Conservation (phyloP, 1,140 invertebrate species). For the Lucilia sericata region DNA sequence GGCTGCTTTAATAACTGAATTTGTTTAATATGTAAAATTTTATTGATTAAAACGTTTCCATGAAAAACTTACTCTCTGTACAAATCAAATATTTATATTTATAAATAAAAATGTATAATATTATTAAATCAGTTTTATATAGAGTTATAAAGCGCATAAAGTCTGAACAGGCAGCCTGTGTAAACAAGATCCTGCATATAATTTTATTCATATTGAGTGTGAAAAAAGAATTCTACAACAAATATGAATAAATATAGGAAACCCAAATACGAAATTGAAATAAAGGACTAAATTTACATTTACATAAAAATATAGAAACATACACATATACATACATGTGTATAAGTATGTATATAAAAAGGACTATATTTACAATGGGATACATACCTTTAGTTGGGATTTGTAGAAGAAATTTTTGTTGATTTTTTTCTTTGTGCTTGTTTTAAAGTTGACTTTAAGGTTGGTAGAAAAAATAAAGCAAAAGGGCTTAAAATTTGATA, state of each 20-base stretch:
- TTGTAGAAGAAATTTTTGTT: constrained; percentile 3
- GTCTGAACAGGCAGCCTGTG: neutral
- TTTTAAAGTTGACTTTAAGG: neutral
- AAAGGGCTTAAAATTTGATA: constrained; percentile 29
- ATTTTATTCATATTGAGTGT: neutral
- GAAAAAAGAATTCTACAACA: neutral
- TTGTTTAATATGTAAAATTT: too few species aligned
- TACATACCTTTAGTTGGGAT: constrained; percentile 36
- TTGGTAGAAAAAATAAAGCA: constrained; percentile 36
- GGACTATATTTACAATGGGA: neutral
- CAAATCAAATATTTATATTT: too few species aligned
- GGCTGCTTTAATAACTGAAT: too few species aligned
- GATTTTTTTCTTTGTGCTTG: neutral
- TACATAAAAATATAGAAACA: neutral
- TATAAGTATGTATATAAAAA: neutral
- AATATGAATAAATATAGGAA: neutral
- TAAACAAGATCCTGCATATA: neutral
- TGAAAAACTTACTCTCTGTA: too few species aligned
- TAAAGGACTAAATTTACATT: neutral
- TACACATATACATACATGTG: too few species aligned
- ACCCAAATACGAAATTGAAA: neutral
- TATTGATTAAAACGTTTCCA: too few species aligned
- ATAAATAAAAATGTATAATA: too few species aligned
- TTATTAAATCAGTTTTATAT: neutral
- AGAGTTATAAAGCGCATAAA: neutral